Evolutionary conservation across 2,888 invertebrate species (phyloP).

Genomic region (Heliconius cydno): DNA sequence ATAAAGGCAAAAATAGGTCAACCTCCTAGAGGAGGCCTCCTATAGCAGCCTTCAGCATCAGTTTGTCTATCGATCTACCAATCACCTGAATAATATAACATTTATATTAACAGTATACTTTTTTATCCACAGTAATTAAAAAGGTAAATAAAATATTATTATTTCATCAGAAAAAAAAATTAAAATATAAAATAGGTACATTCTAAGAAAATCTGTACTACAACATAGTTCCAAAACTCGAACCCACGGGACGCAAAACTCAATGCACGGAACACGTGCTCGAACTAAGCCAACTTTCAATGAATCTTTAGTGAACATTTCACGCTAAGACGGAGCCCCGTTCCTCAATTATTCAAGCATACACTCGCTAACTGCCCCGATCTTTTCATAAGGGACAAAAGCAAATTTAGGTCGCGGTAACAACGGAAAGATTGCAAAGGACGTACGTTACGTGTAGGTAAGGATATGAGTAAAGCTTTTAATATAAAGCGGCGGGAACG

Average conservation of each 20-base stretch:
- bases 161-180: too few relatives aligned
- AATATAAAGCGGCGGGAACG: slow-evolving; percentile 70
- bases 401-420: slow-evolving; percentile 77
- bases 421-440: slow-evolving; percentile 79
- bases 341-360: slow-evolving; percentile 79
- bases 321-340: slow-evolving; percentile 59
- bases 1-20: too few relatives aligned
- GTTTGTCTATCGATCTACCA: too few relatives aligned
- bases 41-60: too few relatives aligned
- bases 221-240: neutral
- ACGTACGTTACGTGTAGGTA: slow-evolving; percentile 60
- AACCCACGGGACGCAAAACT: slow-evolving; percentile 11
- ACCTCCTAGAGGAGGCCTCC: too few relatives aligned
- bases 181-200: too few relatives aligned
- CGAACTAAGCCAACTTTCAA: slow-evolving; percentile 51
- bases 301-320: slow-evolving; percentile 72
- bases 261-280: slow-evolving; percentile 52
- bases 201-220: neutral
- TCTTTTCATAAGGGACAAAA: slow-evolving; percentile 79
- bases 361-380: slow-evolving; percentile 72
- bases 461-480: slow-evolving; percentile 67
- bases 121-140: too few relatives aligned
- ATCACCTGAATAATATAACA: too few relatives aligned
- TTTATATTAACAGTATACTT: too few relatives aligned
- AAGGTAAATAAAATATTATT: too few relatives aligned